Evolutionary conservation across 2,888 invertebrate genomes (phyloP).

Genomic region (Dascillus cervinus): DNA sequence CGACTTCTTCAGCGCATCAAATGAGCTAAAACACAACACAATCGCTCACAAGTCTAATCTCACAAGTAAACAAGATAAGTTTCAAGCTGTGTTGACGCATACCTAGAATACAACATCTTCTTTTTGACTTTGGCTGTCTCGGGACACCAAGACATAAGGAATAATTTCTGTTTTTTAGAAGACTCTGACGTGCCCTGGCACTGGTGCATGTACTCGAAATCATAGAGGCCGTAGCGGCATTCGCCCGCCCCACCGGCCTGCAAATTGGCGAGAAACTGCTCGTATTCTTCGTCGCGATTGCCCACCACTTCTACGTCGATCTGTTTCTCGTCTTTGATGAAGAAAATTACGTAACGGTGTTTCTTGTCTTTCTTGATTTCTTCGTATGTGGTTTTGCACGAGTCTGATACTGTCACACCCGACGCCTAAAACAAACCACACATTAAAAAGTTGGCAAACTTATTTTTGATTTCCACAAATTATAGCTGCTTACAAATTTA

Average conservation of each 20-base stretch:
- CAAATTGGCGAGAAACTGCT: constrained; percentile 88
- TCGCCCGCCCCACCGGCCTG: constrained; percentile 87
- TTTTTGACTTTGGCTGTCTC: constrained; percentile 91
- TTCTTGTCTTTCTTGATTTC: constrained; percentile 98
- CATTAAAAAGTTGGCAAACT: no score
- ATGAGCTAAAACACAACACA: constrained; percentile 79
- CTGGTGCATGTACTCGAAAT: constrained; percentile 97
- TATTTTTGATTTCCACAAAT: no score
- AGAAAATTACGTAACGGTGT: constrained; percentile 94
- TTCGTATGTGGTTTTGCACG: constrained; percentile 91
- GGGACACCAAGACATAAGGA: constrained; percentile 98
- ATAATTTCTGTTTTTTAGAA: constrained; percentile 95
- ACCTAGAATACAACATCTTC: constrained; percentile 79
- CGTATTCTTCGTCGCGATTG: constrained; percentile 84
- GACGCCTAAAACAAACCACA: constrained; percentile 62
- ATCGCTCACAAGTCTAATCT: no score
- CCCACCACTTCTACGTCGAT: constrained; percentile 93
- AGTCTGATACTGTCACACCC: constrained; percentile 92
- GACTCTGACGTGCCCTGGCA: constrained; percentile 95
- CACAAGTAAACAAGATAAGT: not conserved
- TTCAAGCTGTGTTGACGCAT: constrained; percentile 20
- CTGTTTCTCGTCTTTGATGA: constrained; percentile 91
- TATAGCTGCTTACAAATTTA: no score
- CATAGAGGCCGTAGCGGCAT: constrained; percentile 97
- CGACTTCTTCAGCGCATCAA: constrained; percentile 95